Conservation (phyloP, 1,140 invertebrate genomes). For the Atopsyche davidsoni region DNA sequence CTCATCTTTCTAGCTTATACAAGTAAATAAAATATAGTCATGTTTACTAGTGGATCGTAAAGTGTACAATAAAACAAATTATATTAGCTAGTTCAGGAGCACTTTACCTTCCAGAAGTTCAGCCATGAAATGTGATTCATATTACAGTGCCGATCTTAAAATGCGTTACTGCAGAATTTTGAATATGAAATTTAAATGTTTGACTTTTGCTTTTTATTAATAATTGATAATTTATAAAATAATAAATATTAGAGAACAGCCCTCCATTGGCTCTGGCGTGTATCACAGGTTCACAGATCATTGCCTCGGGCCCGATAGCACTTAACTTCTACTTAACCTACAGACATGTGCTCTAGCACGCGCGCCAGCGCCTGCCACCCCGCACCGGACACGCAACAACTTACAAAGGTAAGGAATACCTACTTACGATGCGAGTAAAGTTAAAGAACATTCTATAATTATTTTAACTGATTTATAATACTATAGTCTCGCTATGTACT, state of each 20-base stretch:
- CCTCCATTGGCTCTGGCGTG: conserved; percentile 26
- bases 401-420: conserved; percentile 21
- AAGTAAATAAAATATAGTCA: no score
- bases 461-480: conserved; percentile 24
- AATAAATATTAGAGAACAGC: conserved; percentile 19
- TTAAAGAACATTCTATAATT: conserved; percentile 25
- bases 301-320: conserved; percentile 30
- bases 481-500: conserved; percentile 23
- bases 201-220: not conserved
- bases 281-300: conserved; percentile 32
- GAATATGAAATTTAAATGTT: no score
- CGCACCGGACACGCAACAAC: conserved; percentile 14
- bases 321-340: conserved; percentile 26
- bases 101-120: no score
- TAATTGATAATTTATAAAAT: not conserved
- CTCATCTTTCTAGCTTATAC: no score
- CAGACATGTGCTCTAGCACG: conserved; percentile 15
- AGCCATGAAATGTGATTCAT: no score
- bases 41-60: no score
- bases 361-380: no score
- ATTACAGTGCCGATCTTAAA: no score
- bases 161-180: no score
- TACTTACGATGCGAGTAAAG: conserved; percentile 20
- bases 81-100: no score
- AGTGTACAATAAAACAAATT: no score